phyloP scores from a whole-genome alignment of 2,888 invertebrate species.

The Phoenoteleia sp. region DNA sequence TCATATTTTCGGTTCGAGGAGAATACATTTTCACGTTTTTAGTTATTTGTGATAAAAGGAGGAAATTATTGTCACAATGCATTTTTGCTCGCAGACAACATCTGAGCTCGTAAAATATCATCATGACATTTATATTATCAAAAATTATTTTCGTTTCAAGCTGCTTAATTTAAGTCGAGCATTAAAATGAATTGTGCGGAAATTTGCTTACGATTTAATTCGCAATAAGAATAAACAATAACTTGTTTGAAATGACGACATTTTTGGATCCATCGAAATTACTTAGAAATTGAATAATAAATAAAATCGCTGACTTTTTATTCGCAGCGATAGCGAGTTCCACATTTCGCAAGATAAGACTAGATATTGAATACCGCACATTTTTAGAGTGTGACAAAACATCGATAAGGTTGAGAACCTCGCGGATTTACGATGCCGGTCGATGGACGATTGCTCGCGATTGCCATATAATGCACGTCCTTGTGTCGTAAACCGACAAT shows the following conservation, averaged over 20 bases:
- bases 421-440: conserved; percentile 84
- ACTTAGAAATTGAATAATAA: background rate
- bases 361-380: conserved; percentile 34
- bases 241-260: too few species aligned
- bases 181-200: too few species aligned
- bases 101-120: background rate
- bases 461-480: conserved; percentile 85
- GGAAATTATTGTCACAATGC: background rate
- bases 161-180: too few species aligned
- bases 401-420: conserved; percentile 85
- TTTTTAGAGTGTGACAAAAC: conserved; percentile 52
- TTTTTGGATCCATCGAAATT: too few species aligned
- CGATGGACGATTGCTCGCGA: conserved; percentile 85
- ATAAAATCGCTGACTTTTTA: background rate
- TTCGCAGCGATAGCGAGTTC: background rate
- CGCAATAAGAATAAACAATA: too few species aligned
- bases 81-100: background rate
- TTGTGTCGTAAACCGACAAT: conserved; percentile 84
- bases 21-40: conserved; percentile 39
- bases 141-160: too few species aligned
- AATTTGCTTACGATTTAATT: too few species aligned
- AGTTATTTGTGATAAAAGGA: conserved; percentile 6
- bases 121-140: too few species aligned
- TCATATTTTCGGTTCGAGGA: conserved; percentile 40
- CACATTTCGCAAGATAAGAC: conserved; percentile 40